These are phyloP conservation scores for Isoperla grammatica DNA, from an alignment of 2,888 invertebrate genomes.

Conservation along the genomic window DNA sequence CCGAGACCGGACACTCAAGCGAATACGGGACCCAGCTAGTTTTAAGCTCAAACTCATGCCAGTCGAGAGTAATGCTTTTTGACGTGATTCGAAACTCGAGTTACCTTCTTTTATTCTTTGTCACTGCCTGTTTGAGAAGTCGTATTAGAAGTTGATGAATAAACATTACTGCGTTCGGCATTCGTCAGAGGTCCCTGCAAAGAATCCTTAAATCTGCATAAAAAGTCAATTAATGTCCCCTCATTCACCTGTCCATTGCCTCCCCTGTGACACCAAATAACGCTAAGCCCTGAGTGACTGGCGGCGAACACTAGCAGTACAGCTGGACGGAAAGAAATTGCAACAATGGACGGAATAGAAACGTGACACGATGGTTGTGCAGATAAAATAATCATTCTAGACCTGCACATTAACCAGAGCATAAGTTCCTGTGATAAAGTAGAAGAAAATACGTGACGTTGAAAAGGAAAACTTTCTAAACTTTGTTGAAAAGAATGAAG, in stretches of 20 bases:
- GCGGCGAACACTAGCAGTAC: background rate
- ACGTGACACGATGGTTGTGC: slow-evolving; percentile 1
- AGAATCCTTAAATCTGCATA: slow-evolving; percentile 13
- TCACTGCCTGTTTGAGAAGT: background rate
- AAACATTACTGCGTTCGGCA: slow-evolving; percentile 4
- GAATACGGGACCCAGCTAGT: too few species aligned
- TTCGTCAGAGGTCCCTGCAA: slow-evolving; percentile 2
- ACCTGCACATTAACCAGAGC: slow-evolving; percentile 23
- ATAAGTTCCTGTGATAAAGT: slow-evolving; percentile 26
- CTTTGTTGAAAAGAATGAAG: slow-evolving; percentile 18
- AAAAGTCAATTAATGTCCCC: slow-evolving; percentile 15
- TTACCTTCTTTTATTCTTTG: too few species aligned
- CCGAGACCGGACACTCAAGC: too few species aligned
- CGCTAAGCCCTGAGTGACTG: background rate
- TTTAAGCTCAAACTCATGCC: too few species aligned
- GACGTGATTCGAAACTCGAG: too few species aligned
- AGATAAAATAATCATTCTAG: slow-evolving; percentile 15
- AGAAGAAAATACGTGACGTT: slow-evolving; percentile 29
- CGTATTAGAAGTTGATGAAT: slow-evolving; percentile 15
- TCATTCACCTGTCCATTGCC: slow-evolving; percentile 4
- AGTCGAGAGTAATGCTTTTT: too few species aligned
- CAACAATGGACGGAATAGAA: background rate
- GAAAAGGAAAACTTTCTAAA: slow-evolving; percentile 30
- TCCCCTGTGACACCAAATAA: background rate
- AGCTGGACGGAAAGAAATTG: background rate